Conservation (phyloP, 2,797 vertebrate genomes). For the Rhadinocentrus ornatus region DNA sequence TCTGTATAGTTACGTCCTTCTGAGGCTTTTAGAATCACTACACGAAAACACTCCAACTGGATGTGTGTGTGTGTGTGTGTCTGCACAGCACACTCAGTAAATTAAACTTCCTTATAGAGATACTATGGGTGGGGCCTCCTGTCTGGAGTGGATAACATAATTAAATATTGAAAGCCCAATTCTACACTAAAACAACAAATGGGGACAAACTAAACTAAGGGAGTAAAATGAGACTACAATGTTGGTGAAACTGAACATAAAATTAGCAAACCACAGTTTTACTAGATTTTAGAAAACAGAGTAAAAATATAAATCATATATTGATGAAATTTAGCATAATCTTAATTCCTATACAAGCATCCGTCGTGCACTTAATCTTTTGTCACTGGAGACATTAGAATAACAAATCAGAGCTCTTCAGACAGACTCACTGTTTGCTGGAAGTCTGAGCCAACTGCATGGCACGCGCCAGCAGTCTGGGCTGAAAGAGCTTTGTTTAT, state of each 20-base stretch:
- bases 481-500: slow-evolving; percentile 40
- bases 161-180: slow-evolving; percentile 44
- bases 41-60: slow-evolving; percentile 29
- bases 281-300: background rate
- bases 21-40: slow-evolving; percentile 43
- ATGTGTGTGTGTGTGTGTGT: slow-evolving; percentile 1
- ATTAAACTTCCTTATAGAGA: slow-evolving; percentile 63
- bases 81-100: slow-evolving; percentile 46
- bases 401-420: slow-evolving; percentile 41
- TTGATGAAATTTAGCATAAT: background rate
- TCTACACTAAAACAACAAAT: slow-evolving; percentile 3
- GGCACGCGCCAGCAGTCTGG: slow-evolving; percentile 36
- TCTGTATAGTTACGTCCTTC: slow-evolving; percentile 34
- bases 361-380: slow-evolving; percentile 3
- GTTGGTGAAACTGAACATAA: background rate
- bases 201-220: background rate
- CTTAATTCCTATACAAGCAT: background rate
- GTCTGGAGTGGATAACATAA: slow-evolving; percentile 56
- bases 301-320: background rate
- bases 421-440: slow-evolving; percentile 25
- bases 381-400: slow-evolving; percentile 2
- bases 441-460: slow-evolving; percentile 25
- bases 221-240: background rate
- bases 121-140: slow-evolving; percentile 29
- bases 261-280: background rate